A percentile compares a stretch with the other conserved stretches of the same genome.
These are phyloP conservation scores for Palythoa grandis DNA, from an alignment of 92 coral and sea anemone genomes.

Conservation along the genomic window DNA sequence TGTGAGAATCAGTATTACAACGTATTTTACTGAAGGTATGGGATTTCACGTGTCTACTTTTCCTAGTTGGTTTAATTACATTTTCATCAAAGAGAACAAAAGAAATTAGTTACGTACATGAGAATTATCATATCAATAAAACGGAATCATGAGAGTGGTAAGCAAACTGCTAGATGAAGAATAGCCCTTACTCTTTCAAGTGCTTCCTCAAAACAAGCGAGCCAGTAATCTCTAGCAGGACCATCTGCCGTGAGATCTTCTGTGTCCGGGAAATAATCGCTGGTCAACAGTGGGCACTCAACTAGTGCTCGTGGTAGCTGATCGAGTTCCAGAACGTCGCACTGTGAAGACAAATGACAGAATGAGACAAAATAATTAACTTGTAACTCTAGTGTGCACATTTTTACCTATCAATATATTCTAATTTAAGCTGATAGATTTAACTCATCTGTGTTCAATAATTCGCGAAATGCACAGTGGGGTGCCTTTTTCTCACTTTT, in stretches of 20 bases:
- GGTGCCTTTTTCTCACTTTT: too few relatives aligned
- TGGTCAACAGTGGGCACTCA: conserved; percentile 82
- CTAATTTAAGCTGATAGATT: too few relatives aligned
- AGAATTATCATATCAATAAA: too few relatives aligned
- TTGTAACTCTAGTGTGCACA: not conserved
- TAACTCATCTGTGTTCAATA: too few relatives aligned
- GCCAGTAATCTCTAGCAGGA: conserved; percentile 90
- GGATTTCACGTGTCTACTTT: too few relatives aligned
- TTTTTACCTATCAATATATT: too few relatives aligned
- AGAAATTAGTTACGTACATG: too few relatives aligned
- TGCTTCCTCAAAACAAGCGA: conserved; percentile 85
- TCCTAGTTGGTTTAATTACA: too few relatives aligned
- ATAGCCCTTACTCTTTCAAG: conserved; percentile 72
- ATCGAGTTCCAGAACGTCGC: conserved; percentile 91
- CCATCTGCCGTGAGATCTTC: conserved; percentile 89
- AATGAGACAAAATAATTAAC: not conserved
- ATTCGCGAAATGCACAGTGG: too few relatives aligned
- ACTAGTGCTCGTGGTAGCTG: conserved; percentile 79
- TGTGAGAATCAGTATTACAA: too few relatives aligned
- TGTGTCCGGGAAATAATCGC: conserved; percentile 90
- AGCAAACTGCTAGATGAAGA: not conserved
- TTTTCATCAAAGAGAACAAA: too few relatives aligned
- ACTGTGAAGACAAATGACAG: conserved; percentile 53
- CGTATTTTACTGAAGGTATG: too few relatives aligned
- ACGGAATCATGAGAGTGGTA: not conserved